Evolutionary conservation across 2,888 invertebrate genomes (phyloP), one percentile per base, ranked within the genome.

Genomic region (Thera obeliscata): DNA sequence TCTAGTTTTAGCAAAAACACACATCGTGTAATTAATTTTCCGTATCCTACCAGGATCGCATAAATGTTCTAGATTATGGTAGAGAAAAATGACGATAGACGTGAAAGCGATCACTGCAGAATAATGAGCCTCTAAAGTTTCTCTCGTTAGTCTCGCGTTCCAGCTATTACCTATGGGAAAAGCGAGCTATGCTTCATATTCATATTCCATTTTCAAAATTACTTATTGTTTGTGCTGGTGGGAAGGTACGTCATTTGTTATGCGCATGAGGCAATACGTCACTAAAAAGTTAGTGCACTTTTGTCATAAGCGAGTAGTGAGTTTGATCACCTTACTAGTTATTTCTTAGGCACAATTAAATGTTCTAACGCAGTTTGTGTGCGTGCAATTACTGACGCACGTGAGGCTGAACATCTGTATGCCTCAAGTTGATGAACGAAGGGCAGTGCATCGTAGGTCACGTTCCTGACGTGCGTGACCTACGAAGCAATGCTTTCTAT

Each of bases 101-200:
- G 73, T 67, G 75, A 75, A 76, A 82, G 81, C 79, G 78, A 84
- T 84, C 76, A 78, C 76, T 76, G 74, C 65, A 33, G 72, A 73
- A 80, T 86, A 87, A 87, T 85, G 83, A 82, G 81, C 78, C 71
- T 80, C 79, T 81, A 75, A 85, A 87, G 82, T 83, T 87, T 82
- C 78, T 79, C 83, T 83, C 81, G 78, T 82, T 82, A 85, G 82
- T 81, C 81, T 82, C 79, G 81, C 78, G 81, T 78, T 83, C 78
- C 81, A 81, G 83, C 84, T 83, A 84, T 85, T 85, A 82, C 81
- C 81, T 81, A 80, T 79, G 80, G 81, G 80, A 79, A 82, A 80
- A 80, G 76, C 74, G 69, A 68, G 78, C 79, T 43, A 55, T 54
- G 54, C 61, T 81, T 79, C 78, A 81, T 81, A 81, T 78, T 77